These are phyloP conservation scores for Amitus sp. DNA, from an alignment of 2,888 invertebrate species.

Conservation along the genomic window DNA sequence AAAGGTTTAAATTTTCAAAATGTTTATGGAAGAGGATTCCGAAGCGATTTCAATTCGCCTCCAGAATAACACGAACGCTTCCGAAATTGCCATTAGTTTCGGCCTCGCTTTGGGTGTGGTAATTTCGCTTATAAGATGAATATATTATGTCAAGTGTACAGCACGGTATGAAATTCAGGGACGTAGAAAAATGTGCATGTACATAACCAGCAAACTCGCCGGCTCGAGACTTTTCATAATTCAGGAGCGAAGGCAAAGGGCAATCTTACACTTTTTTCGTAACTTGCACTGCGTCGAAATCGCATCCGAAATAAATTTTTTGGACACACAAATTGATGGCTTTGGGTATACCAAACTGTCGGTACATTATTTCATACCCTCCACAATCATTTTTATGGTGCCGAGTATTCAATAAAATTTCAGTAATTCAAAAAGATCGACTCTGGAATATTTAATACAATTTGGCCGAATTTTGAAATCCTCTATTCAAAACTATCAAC, in stretches of 20 bases:
- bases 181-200: background rate
- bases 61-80: no score
- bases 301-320: background rate
- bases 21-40: no score
- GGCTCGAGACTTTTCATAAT: constrained; percentile 4
- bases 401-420: background rate
- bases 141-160: no score
- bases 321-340: background rate
- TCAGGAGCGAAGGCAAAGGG: constrained; percentile 1
- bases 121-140: no score
- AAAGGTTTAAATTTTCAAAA: no score
- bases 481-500: no score
- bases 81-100: no score
- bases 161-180: background rate
- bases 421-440: no score
- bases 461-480: no score
- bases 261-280: constrained; percentile 7
- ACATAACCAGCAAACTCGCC: background rate
- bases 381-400: background rate
- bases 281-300: constrained; percentile 8
- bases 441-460: no score
- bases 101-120: no score
- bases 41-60: no score
- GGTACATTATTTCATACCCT: background rate
- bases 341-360: background rate